A percentile compares a stretch with the other conserved stretches of the same genome.
phyloP scores from a whole-genome alignment of 1,140 invertebrate species.

The Panulirus ornatus region DNA sequence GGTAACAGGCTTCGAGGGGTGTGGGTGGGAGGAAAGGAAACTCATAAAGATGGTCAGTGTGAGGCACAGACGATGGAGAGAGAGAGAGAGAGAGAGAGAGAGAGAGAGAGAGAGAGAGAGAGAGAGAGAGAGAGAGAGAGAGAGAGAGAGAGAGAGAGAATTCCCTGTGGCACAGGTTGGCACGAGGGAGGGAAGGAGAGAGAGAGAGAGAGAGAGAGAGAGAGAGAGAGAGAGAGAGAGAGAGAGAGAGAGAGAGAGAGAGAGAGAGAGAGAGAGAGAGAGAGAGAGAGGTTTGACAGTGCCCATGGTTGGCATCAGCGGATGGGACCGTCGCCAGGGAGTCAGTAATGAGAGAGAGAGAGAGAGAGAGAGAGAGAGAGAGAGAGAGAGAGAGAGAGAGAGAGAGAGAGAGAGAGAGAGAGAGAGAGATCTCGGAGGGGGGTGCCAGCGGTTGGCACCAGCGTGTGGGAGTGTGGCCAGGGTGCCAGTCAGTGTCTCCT shows the following conservation, averaged over 20 bases:
- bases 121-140: too few species aligned
- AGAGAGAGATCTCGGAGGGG: not conserved
- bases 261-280: not conserved
- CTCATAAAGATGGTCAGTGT: too few species aligned
- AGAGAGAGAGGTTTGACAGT: not conserved
- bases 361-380: not conserved
- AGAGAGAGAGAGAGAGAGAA: too few species aligned
- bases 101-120: not conserved
- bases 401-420: not conserved
- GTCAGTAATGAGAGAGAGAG: not conserved
- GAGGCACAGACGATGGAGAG: not conserved
- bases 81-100: not conserved
- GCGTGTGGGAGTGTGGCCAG: too few species aligned
- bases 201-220: not conserved
- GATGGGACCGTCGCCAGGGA: not conserved
- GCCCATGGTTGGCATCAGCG: not conserved
- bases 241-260: not conserved
- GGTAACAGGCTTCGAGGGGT: too few species aligned
- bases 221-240: slow-evolving; percentile 3
- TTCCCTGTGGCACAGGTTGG: too few species aligned
- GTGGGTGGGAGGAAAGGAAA: too few species aligned
- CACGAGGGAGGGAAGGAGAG: not conserved
- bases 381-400: not conserved
- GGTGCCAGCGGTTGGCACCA: not conserved
- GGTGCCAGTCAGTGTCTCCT: too few species aligned